Evolutionary conservation across 2,888 invertebrate genomes (phyloP).

Genomic region (Epirrita christyi): DNA sequence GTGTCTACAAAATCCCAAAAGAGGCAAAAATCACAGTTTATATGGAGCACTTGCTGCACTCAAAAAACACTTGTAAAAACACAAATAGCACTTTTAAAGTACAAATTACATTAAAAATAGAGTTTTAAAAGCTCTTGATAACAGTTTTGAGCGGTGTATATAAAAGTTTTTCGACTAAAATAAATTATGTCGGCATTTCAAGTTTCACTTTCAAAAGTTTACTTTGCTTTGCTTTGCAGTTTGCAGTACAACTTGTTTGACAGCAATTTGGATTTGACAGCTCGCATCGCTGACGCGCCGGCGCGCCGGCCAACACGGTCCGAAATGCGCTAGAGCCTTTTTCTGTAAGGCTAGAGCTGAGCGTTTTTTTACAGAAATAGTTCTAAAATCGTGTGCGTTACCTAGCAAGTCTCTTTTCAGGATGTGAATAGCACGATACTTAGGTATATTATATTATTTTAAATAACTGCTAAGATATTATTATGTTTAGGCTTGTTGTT

Average conservation of each 20-base stretch:
- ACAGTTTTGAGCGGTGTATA: constrained; percentile 26
- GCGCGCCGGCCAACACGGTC: too few relatives aligned
- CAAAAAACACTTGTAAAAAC: constrained; percentile 40
- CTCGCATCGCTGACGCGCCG: neutral
- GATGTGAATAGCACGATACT: too few relatives aligned
- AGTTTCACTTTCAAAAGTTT: constrained; percentile 34
- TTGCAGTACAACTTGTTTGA: too few relatives aligned
- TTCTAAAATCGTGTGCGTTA: too few relatives aligned
- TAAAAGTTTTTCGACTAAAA: constrained; percentile 13
- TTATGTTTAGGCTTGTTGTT: too few relatives aligned
- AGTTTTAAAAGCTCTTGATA: constrained; percentile 35
- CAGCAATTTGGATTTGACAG: constrained; percentile 23
- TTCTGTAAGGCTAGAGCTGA: too few relatives aligned
- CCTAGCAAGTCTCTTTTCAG: too few relatives aligned
- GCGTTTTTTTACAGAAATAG: too few relatives aligned
- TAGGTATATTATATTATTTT: too few relatives aligned
- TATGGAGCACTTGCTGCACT: constrained; percentile 31
- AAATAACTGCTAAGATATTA: too few relatives aligned
- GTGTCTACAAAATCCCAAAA: constrained; percentile 39
- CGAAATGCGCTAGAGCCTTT: neutral
- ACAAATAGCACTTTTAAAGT: constrained; percentile 28
- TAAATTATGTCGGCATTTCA: constrained; percentile 38
- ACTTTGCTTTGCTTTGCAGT: too few relatives aligned
- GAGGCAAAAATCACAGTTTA: constrained; percentile 33
- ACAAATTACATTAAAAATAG: constrained; percentile 26